Evolutionary conservation across 2,888 invertebrate species (phyloP).

Genomic region (Stratiomys singularior): DNA sequence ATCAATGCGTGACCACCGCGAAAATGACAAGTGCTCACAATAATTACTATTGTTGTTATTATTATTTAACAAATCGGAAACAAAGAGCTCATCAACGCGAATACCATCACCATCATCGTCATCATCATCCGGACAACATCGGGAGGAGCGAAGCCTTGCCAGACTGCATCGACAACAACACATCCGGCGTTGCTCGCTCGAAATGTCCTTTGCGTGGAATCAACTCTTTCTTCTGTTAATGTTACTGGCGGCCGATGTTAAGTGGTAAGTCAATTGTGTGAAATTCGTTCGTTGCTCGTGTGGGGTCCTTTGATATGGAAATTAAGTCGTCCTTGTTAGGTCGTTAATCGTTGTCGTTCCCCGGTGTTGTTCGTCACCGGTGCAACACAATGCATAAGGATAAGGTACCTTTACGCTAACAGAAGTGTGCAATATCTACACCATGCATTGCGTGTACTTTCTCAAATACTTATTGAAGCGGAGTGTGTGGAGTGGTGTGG

Average conservation of each 20-base stretch:
- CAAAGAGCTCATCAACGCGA: background rate
- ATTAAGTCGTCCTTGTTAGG: constrained; percentile 46
- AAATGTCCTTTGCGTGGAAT: constrained; percentile 44
- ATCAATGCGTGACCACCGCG: constrained; percentile 36
- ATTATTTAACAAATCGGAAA: constrained; percentile 27
- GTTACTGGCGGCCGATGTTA: constrained; percentile 43
- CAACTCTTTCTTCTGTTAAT: constrained; percentile 44
- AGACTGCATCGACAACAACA: constrained; percentile 26
- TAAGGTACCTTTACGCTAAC: background rate
- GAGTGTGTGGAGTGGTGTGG: background rate
- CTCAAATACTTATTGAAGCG: background rate
- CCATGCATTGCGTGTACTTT: constrained; percentile 32
- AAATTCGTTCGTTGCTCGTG: constrained; percentile 41
- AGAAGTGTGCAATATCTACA: background rate
- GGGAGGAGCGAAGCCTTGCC: constrained; percentile 17
- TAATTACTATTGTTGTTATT: constrained; percentile 39
- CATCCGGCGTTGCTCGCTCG: constrained; percentile 10
- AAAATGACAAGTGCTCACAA: constrained; percentile 43
- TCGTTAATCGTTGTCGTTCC: constrained; percentile 41
- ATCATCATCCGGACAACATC: no score
- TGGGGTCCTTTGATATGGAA: constrained; percentile 45
- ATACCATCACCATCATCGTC: constrained; percentile 5
- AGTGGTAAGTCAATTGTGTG: constrained; percentile 47
- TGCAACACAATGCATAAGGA: background rate
- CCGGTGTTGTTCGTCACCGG: constrained; percentile 22